These are phyloP conservation scores for Taeniopygia guttata DNA, from an alignment of 2,797 vertebrate genomes.

Conservation along the genomic window DNA sequence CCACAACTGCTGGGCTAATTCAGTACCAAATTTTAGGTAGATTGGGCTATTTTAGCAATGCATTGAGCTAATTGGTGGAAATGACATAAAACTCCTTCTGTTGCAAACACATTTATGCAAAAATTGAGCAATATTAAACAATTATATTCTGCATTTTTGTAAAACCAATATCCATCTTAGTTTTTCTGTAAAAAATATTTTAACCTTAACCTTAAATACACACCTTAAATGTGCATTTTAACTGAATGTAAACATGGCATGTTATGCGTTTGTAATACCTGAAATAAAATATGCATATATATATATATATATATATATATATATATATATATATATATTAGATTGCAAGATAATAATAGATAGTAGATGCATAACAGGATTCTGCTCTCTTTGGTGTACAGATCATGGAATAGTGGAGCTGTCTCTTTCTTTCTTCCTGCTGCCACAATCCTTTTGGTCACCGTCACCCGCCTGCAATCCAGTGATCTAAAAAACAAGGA, in stretches of 20 bases:
- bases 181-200: background rate
- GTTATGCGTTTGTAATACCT: background rate
- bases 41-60: background rate
- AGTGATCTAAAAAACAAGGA: constrained; percentile 45
- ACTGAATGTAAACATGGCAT: accelerated
- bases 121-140: background rate
- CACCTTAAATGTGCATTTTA: background rate
- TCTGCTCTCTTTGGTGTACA: background rate
- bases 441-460: background rate
- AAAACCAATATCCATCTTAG: background rate
- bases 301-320: accelerated
- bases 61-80: background rate
- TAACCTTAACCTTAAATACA: background rate
- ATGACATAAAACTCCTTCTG: background rate
- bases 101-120: background rate
- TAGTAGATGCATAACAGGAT: background rate
- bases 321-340: background rate
- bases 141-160: background rate
- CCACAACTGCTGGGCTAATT: background rate
- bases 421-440: background rate
- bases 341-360: background rate
- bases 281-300: background rate
- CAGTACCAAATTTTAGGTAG: background rate
- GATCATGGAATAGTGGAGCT: background rate
- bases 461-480: background rate